Conservation (phyloP, 2,888 invertebrate species). For the Melieria omissa region DNA sequence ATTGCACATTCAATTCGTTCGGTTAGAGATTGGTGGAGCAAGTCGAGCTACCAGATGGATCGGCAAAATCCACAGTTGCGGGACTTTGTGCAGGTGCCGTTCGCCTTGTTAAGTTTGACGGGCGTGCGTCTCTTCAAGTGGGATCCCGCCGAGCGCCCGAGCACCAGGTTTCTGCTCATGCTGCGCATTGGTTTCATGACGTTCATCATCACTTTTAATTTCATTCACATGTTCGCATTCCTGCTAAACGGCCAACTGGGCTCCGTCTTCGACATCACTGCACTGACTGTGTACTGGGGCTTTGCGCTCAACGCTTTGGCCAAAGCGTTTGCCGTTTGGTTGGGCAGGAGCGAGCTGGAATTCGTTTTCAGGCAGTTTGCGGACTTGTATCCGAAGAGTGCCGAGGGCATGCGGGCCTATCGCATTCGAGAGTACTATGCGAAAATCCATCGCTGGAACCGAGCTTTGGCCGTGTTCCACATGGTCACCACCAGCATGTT, state of each 20-base stretch:
- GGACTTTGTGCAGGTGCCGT: conserved; percentile 21
- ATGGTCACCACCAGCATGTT: conserved; percentile 44
- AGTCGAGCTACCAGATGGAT: no score
- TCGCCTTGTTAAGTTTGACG: conserved; percentile 8
- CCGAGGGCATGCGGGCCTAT: conserved; percentile 25
- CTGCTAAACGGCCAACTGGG: not conserved
- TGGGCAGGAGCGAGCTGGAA: conserved; percentile 7
- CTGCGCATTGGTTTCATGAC: not conserved
- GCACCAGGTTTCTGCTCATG: not conserved
- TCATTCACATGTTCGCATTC: not conserved
- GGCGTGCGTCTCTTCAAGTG: conserved; percentile 26
- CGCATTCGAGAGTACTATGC: conserved; percentile 39
- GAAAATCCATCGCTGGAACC: conserved; percentile 35
- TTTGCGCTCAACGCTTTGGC: conserved; percentile 5
- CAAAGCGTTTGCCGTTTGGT: conserved; percentile 3
- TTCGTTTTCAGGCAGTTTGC: conserved; percentile 36
- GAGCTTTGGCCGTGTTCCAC: conserved; percentile 39
- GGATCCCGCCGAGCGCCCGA: conserved; percentile 1
- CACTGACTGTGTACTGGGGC: conserved; percentile 5
- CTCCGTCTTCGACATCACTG: conserved; percentile 4
- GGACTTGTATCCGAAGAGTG: conserved; percentile 40
- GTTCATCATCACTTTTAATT: not conserved
- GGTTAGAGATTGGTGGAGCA: no score
- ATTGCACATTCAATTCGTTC: no score
- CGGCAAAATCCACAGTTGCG: no score